Evolutionary conservation across 2,113 vertebrate species (phyloP).

Genomic region (Notarius quadriscutis): DNA sequence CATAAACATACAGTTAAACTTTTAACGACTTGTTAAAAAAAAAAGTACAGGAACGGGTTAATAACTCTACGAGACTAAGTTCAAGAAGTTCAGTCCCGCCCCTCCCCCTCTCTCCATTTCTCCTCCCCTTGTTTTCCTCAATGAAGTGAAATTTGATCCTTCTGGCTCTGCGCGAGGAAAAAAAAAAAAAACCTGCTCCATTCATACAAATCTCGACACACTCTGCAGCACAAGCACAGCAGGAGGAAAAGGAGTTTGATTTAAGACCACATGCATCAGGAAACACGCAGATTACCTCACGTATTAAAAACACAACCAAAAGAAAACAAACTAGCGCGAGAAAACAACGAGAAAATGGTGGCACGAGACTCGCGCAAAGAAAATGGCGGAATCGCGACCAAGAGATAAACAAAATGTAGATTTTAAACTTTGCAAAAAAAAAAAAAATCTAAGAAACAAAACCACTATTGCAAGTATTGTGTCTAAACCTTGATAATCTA

Average conservation of each 20-base stretch:
- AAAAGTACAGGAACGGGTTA: conserved; percentile 27
- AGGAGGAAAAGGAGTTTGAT: neutral
- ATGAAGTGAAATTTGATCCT: conserved; percentile 76
- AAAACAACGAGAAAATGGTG: conserved; percentile 56
- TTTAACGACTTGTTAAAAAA: neutral
- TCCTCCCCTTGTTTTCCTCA: conserved; percentile 73
- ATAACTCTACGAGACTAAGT: conserved; percentile 36
- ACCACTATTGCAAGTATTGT: neutral
- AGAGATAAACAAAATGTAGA: conserved; percentile 31
- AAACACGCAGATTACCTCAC: conserved; percentile 32
- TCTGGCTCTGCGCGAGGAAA: neutral
- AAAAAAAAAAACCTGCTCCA: conserved; percentile 49
- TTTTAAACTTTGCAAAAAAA: conserved; percentile 32
- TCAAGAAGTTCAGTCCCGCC: conserved; percentile 44
- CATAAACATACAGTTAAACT: neutral
- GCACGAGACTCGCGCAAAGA: conserved; percentile 57
- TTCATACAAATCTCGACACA: conserved; percentile 60
- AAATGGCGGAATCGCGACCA: conserved; percentile 69
- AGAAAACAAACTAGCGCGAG: neutral
- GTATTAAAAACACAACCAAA: neutral
- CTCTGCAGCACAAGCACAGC: conserved; percentile 4
- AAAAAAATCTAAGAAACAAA: neutral
- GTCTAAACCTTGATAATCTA: neutral
- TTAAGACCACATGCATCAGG: neutral
- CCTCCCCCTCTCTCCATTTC: conserved; percentile 7